Percentiles rank a stretch among this genome's conserved stretches.
These are phyloP conservation scores for Diachasma alloeum DNA, from an alignment of 1,140 invertebrate genomes.

Conservation along the genomic window DNA sequence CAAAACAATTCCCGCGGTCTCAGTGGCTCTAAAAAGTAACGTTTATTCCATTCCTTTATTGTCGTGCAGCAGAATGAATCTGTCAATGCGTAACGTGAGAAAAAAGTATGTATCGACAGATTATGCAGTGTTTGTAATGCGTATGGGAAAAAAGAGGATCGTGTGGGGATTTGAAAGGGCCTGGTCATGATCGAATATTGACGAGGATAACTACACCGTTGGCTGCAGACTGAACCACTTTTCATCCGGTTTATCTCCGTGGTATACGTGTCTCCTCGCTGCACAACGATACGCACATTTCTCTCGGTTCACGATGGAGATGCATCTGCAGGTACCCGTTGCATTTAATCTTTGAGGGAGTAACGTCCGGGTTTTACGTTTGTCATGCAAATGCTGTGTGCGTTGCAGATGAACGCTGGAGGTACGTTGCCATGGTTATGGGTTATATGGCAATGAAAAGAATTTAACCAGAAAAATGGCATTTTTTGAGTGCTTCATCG, in stretches of 20 bases:
- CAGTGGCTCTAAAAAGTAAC: background rate
- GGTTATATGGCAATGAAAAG: background rate
- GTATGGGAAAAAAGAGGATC: background rate
- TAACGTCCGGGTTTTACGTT: background rate
- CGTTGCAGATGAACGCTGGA: too few relatives aligned
- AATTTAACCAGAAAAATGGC: background rate
- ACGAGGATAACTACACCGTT: background rate
- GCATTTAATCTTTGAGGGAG: background rate
- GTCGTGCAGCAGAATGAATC: background rate
- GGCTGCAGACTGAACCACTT: background rate
- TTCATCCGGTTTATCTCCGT: background rate
- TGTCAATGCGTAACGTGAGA: background rate
- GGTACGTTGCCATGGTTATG: background rate
- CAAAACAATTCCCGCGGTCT: background rate
- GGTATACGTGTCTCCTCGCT: background rate
- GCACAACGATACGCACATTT: background rate
- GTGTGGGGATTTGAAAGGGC: background rate
- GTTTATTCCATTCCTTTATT: background rate
- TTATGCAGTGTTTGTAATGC: background rate
- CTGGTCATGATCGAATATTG: background rate
- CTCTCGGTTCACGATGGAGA: background rate
- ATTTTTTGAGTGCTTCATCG: background rate
- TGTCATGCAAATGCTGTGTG: constrained; percentile 1
- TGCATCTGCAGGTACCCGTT: background rate
- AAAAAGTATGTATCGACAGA: background rate